Conservation (phyloP, 2,113 vertebrate genomes). For the Dicrurus megarhynchus region DNA sequence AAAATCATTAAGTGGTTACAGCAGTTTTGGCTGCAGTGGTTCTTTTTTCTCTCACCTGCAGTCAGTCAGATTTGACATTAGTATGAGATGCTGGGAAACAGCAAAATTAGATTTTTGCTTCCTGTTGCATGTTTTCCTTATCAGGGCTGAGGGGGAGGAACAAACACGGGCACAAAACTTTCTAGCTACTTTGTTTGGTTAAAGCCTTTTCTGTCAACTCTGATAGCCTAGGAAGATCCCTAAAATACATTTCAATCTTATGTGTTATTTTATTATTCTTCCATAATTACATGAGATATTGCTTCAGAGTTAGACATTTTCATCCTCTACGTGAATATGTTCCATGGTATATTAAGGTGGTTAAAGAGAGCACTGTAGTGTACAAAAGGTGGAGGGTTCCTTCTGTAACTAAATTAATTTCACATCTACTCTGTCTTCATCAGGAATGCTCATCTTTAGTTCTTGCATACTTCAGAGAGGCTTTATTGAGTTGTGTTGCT, state of each 20-base stretch:
- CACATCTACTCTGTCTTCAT: background rate
- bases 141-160: background rate
- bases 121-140: background rate
- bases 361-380: background rate
- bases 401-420: background rate
- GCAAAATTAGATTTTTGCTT: background rate
- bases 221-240: background rate
- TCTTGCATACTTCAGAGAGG: background rate
- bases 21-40: background rate
- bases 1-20: background rate
- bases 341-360: background rate
- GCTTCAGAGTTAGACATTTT: background rate
- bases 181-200: background rate
- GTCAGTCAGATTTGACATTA: background rate
- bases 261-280: background rate
- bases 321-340: rapidly evolving
- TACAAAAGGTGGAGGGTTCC: background rate
- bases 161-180: background rate
- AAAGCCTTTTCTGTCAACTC: background rate
- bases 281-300: background rate
- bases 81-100: background rate
- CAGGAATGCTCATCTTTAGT: background rate
- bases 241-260: background rate
- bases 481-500: background rate
- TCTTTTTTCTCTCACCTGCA: background rate